Conservation (phyloP, 1,140 invertebrate species). For the Apolygus lucorum region DNA sequence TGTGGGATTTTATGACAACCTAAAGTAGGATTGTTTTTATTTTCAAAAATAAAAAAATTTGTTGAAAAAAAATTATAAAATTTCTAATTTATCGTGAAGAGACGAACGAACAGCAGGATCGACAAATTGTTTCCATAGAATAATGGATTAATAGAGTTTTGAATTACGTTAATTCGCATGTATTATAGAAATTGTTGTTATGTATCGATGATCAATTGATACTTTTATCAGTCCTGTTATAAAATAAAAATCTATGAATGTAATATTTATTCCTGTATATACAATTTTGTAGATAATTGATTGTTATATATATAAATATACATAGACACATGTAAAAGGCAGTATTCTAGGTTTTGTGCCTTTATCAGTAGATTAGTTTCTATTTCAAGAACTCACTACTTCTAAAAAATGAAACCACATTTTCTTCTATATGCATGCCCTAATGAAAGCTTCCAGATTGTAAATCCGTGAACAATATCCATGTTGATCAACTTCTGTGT, state of each 20-base stretch:
- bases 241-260: not conserved
- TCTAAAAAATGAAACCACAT: conserved; percentile 3
- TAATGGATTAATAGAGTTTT: too few species aligned
- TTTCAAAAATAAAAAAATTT: too few species aligned
- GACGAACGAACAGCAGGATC: too few species aligned
- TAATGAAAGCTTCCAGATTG: not conserved
- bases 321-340: not conserved
- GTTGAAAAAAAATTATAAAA: too few species aligned
- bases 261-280: not conserved
- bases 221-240: not conserved
- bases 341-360: conserved; percentile 2
- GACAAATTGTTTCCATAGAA: too few species aligned
- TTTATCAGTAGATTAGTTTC: not conserved
- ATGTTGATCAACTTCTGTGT: too few species aligned
- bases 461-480: too few species aligned
- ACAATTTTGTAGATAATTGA: not conserved
- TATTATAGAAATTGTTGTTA: not conserved
- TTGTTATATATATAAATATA: not conserved
- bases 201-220: not conserved
- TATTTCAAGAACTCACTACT: conserved; percentile 2
- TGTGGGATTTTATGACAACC: too few species aligned
- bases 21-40: too few species aligned
- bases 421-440: conserved; percentile 2
- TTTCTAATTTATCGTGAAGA: too few species aligned
- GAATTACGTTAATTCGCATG: conserved; percentile 1